These are phyloP conservation scores for Eristalis intricaria DNA, from an alignment of 2,888 invertebrate species.

Conservation along the genomic window DNA sequence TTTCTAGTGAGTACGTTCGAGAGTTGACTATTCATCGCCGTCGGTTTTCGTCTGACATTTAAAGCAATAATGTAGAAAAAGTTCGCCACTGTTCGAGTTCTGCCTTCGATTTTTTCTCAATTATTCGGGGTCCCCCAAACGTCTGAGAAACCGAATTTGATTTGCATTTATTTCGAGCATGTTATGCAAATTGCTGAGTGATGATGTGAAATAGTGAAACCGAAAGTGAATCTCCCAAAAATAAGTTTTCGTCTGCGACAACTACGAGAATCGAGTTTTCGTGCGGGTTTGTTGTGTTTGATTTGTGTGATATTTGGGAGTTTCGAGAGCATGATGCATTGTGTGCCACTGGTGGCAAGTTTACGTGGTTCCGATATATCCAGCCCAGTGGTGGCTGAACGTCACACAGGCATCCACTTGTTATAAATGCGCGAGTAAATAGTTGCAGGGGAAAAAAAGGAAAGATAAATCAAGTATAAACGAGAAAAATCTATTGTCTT, in stretches of 20 bases:
- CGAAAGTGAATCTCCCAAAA: slow-evolving; percentile 49
- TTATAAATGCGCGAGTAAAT: slow-evolving; percentile 13
- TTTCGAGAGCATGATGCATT: slow-evolving; percentile 43
- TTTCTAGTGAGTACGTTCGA: neutral
- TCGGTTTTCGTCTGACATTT: slow-evolving; percentile 41
- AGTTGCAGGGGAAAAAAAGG: neutral
- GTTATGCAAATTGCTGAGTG: slow-evolving; percentile 55
- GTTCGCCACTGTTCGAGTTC: slow-evolving; percentile 15
- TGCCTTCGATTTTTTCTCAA: slow-evolving; percentile 57
- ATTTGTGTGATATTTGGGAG: slow-evolving; percentile 4
- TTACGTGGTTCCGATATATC: slow-evolving; percentile 43
- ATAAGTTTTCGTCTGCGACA: slow-evolving; percentile 10
- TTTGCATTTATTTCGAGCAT: slow-evolving; percentile 43
- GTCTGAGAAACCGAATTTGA: neutral
- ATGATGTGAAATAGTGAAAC: slow-evolving; percentile 61
- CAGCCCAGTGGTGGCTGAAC: slow-evolving; percentile 24
- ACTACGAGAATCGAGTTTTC: slow-evolving; percentile 26
- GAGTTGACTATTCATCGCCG: slow-evolving; percentile 3
- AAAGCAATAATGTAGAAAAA: slow-evolving; percentile 39
- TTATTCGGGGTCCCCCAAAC: slow-evolving; percentile 12
- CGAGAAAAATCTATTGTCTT: slow-evolving; percentile 29
- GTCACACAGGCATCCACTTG: slow-evolving; percentile 20
- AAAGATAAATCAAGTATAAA: neutral
- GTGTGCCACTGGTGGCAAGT: slow-evolving; percentile 48
- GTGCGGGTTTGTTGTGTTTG: slow-evolving; percentile 33